Conservation (phyloP, 2,888 invertebrate genomes). For the Eucera pruinosa region DNA sequence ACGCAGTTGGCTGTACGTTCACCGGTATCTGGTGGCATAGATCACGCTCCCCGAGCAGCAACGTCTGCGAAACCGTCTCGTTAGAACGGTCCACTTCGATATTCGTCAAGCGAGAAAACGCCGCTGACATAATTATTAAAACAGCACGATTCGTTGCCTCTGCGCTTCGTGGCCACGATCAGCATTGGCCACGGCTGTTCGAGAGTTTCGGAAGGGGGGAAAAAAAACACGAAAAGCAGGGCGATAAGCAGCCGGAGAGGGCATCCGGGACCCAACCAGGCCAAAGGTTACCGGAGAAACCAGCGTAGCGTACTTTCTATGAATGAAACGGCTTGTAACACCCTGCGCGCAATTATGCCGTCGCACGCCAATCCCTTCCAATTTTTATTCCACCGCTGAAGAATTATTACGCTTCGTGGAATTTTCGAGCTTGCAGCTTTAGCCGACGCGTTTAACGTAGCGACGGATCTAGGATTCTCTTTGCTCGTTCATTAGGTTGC, state of each 20-base stretch:
- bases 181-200: constrained; percentile 19
- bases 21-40: constrained; percentile 12
- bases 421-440: too few species aligned
- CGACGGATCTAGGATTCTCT: too few species aligned
- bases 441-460: too few species aligned
- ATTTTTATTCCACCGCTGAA: neutral
- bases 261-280: constrained; percentile 65
- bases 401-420: too few species aligned
- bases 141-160: constrained; percentile 18
- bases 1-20: constrained; percentile 11
- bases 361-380: neutral
- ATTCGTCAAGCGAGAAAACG: constrained; percentile 16
- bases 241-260: constrained; percentile 61
- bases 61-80: constrained; percentile 23
- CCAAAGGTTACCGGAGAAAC: constrained; percentile 66
- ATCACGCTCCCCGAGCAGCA: constrained; percentile 17
- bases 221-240: constrained; percentile 46
- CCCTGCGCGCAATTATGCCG: neutral
- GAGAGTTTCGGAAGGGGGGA: constrained; percentile 16
- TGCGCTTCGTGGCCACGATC: neutral
- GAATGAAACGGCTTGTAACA: constrained; percentile 51
- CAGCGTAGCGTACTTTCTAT: constrained; percentile 65
- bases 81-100: constrained; percentile 35
- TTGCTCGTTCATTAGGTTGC: too few species aligned
- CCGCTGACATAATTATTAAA: constrained; percentile 35